Conservation (phyloP, 2,797 vertebrate genomes). For the Crypturellus tataupa region DNA sequence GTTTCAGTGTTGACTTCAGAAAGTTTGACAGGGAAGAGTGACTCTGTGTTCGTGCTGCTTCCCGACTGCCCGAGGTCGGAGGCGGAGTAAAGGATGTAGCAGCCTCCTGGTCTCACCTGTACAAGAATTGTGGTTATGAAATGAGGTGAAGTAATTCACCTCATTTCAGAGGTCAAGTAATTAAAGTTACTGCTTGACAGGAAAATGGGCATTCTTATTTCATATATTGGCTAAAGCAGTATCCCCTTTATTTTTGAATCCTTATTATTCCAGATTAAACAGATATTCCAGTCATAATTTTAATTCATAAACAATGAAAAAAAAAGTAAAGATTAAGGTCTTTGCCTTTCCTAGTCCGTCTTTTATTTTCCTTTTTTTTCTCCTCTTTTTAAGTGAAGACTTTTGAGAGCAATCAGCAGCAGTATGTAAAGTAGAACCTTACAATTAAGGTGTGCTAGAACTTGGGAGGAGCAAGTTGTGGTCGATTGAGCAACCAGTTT, state of each 20-base stretch:
- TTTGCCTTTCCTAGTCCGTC: not conserved
- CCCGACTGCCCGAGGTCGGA: too few species aligned
- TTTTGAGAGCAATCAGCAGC: not conserved
- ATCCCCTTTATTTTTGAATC: not conserved
- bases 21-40: not conserved
- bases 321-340: not conserved
- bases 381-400: not conserved
- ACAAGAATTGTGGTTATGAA: too few species aligned
- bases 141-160: too few species aligned
- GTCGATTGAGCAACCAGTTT: not conserved
- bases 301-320: not conserved
- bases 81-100: not conserved
- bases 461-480: not conserved
- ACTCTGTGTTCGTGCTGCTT: not conserved
- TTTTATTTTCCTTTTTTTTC: not conserved
- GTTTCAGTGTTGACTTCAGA: not conserved
- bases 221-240: not conserved
- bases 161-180: not conserved
- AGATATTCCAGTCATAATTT: not conserved
- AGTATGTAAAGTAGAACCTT: not conserved
- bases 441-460: not conserved
- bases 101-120: not conserved
- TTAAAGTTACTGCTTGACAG: not conserved
- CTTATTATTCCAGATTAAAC: not conserved
- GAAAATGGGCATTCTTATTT: not conserved